These are phyloP conservation scores for Idaea biselata DNA, from an alignment of 2,888 invertebrate species.

Conservation along the genomic window DNA sequence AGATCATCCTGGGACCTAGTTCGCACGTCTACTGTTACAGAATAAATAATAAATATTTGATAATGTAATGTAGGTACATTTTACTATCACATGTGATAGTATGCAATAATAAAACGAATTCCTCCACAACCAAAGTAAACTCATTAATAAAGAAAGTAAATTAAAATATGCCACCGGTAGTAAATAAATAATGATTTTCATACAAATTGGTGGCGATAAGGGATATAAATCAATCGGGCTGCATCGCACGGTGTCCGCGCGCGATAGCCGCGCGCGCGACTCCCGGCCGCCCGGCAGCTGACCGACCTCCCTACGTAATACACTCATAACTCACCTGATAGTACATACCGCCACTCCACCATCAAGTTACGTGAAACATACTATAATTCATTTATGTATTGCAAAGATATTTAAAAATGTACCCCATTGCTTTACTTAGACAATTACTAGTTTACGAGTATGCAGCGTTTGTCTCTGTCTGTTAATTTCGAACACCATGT, in stretches of 20 bases:
- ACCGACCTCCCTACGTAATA: neutral
- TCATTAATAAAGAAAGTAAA: neutral
- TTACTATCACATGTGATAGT: too few species aligned
- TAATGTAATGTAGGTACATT: too few species aligned
- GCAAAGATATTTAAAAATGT: neutral
- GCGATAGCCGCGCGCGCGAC: too few species aligned
- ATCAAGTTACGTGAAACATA: neutral
- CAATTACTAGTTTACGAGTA: too few species aligned
- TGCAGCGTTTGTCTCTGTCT: too few species aligned
- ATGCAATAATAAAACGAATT: neutral
- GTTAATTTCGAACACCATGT: too few species aligned
- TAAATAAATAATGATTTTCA: neutral
- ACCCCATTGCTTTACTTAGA: too few species aligned
- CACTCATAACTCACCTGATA: neutral
- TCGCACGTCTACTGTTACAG: too few species aligned
- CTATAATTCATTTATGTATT: neutral
- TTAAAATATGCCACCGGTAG: neutral
- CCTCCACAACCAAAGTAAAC: neutral
- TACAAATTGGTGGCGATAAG: neutral
- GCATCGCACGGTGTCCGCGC: neutral
- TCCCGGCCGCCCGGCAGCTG: too few species aligned
- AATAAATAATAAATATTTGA: too few species aligned
- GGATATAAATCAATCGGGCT: neutral
- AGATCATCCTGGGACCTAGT: too few species aligned
- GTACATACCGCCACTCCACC: neutral